Percentiles rank a stretch among this genome's conserved stretches.
These are phyloP conservation scores for Kuschelorhynchus macadamiae DNA, from an alignment of 2,888 invertebrate species.

Conservation along the genomic window DNA sequence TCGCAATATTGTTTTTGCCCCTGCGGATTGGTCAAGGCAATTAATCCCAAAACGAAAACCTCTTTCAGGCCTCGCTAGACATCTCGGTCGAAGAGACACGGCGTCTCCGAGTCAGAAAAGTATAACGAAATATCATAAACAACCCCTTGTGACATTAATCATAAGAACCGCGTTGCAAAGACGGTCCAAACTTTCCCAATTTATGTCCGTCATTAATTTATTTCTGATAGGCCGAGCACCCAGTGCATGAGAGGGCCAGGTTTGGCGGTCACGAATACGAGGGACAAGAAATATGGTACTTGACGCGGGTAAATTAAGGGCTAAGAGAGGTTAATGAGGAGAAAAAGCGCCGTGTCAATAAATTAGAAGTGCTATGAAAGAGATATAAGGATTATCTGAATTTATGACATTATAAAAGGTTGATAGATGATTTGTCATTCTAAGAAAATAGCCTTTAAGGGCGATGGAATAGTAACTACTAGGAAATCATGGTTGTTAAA, in stretches of 20 bases:
- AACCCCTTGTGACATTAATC: conserved; percentile 30
- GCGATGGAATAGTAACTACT: too few species aligned
- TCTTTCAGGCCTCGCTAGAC: too few species aligned
- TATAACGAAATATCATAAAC: conserved; percentile 33
- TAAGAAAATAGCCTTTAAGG: too few species aligned
- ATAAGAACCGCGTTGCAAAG: conserved; percentile 24
- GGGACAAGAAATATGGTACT: conserved; percentile 40
- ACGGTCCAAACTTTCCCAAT: conserved; percentile 21
- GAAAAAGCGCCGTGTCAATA: conserved; percentile 8
- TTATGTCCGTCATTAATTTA: conserved; percentile 41
- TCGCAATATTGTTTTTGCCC: too few species aligned
- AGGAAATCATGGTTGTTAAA: too few species aligned
- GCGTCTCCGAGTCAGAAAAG: not conserved
- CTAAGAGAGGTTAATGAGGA: conserved; percentile 26
- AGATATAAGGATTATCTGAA: too few species aligned
- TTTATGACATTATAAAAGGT: too few species aligned
- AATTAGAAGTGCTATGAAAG: not conserved
- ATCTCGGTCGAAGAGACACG: not conserved
- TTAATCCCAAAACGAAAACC: too few species aligned
- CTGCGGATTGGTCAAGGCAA: too few species aligned
- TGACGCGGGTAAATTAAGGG: conserved; percentile 31
- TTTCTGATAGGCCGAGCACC: conserved; percentile 32
- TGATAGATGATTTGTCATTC: too few species aligned
- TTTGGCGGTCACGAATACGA: conserved; percentile 32
- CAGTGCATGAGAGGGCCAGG: conserved; percentile 34